These are phyloP conservation scores for Thymelicus acteon DNA, from an alignment of 2,888 invertebrate genomes.

Conservation along the genomic window DNA sequence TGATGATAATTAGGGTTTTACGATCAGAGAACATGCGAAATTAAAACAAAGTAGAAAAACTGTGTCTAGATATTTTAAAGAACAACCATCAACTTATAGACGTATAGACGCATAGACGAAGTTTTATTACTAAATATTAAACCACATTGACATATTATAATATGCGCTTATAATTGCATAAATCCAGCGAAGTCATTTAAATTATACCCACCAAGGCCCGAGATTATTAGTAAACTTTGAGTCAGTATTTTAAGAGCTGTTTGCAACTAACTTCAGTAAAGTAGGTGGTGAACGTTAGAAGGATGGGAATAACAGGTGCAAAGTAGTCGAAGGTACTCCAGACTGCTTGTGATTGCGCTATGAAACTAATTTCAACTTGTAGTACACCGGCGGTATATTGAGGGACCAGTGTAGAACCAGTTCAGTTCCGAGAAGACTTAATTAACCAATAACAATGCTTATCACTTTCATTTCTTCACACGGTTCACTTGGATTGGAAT, in stretches of 20 bases:
- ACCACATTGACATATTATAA: too few relatives aligned
- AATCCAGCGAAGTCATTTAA: neutral
- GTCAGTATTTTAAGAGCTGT: slow-evolving; percentile 12
- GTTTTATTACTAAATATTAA: too few relatives aligned
- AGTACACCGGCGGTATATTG: neutral
- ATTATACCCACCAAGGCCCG: neutral
- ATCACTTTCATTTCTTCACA: too few relatives aligned
- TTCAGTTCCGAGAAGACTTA: neutral
- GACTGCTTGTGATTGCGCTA: neutral
- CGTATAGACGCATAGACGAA: too few relatives aligned
- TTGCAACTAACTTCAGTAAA: neutral
- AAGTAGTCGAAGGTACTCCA: neutral
- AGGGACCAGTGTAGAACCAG: neutral
- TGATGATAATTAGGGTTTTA: too few relatives aligned
- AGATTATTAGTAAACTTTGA: slow-evolving; percentile 8
- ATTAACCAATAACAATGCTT: neutral
- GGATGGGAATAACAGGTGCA: slow-evolving; percentile 9
- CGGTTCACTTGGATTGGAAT: too few relatives aligned
- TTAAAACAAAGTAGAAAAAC: too few relatives aligned
- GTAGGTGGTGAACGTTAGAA: slow-evolving; percentile 6
- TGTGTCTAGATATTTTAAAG: too few relatives aligned
- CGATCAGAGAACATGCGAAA: too few relatives aligned
- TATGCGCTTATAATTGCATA: too few relatives aligned
- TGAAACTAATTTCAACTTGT: slow-evolving; percentile 1
- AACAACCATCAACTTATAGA: too few relatives aligned